Evolutionary conservation across 2,113 vertebrate genomes (phyloP), one percentile per base, ranked within the genome.

Genomic region (Ciconia maguari): DNA sequence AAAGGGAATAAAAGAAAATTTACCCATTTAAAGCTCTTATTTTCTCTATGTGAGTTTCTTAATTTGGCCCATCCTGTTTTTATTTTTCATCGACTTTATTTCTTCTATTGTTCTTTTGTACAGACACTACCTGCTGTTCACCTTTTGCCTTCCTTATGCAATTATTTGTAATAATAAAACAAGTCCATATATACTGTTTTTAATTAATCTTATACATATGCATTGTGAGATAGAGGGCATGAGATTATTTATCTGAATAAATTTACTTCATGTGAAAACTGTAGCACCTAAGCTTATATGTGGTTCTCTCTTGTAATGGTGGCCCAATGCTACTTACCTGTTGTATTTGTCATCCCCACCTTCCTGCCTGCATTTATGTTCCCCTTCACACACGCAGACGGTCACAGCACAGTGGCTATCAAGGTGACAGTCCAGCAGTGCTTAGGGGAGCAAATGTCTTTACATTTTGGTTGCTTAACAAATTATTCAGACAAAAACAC

Each of bases 381-480:
- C 48, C 55, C 19, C n/a, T 55, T 64, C 29, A 17, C 38, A 18
- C 24, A 2, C 1, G 4, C 52, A 42, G 24, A 19, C 0, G 0
- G 25, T 66, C 72, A 14, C 20, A 55, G 55, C 64, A 41, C 3
- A 1, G 65, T 49, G 74, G 36, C 71, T 87, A 1, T 46, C 0
- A 1, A 79, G 57, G 48, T 58, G 80, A 25, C 51, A 41, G 52
- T 30, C 52, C 62, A 26, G 41, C 2, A 4, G 30, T 30, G 57
- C 58, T 79, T 42, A 16, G 25, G 10, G 46, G 32, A 86, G 36
- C 29, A 81, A 78, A 78, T 36, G 12, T 41, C 41, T 62, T 51
- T 27, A 41, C 16, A 3, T 69, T 80, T 68, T 36, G 11, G 14
- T 89, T 82, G 16, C 80, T 84, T 87, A 61, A 82, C 27, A 90